These are phyloP conservation scores for Asteroscopus sphinx DNA, from an alignment of 2,888 invertebrate genomes.

Conservation along the genomic window DNA sequence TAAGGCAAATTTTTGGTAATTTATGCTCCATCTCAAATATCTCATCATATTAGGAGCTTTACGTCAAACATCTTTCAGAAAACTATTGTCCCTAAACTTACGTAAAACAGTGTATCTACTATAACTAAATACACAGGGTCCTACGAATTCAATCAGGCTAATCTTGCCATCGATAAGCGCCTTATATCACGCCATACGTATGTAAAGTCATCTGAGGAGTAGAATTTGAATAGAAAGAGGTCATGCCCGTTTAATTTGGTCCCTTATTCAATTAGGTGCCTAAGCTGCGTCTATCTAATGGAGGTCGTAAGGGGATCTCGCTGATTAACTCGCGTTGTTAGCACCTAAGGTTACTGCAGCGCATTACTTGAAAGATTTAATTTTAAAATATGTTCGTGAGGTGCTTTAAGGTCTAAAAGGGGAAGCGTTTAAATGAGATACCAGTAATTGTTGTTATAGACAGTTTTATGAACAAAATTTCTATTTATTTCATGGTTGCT, in stretches of 20 bases:
- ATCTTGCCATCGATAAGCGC: conserved; percentile 73
- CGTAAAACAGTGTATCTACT: conserved; percentile 24
- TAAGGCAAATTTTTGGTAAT: no score
- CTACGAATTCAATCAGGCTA: conserved; percentile 71
- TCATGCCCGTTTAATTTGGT: conserved; percentile 84
- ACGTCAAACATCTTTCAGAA: not conserved
- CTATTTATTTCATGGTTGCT: not conserved
- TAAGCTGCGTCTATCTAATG: conserved; percentile 84
- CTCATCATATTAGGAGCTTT: not conserved
- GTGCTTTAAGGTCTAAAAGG: not conserved
- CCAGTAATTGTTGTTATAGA: conserved; percentile 3
- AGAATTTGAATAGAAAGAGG: conserved; percentile 89
- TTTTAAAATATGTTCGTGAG: conserved; percentile 57
- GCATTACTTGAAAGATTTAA: conserved; percentile 68
- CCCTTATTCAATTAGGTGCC: conserved; percentile 87
- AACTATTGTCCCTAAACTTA: conserved; percentile 11
- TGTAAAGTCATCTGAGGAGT: conserved; percentile 73
- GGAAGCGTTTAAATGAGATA: conserved; percentile 2
- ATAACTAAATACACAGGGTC: conserved; percentile 46
- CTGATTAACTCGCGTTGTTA: conserved; percentile 86
- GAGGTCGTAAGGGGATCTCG: conserved; percentile 83
- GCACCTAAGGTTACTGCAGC: conserved; percentile 73
- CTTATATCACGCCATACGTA: conserved; percentile 71
- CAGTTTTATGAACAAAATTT: conserved; percentile 1
- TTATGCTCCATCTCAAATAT: no score